Percentiles rank a stretch among this genome's conserved stretches.
Evolutionary conservation across 2,113 vertebrate genomes (phyloP).

Genomic region (Nymphicus hollandicus): DNA sequence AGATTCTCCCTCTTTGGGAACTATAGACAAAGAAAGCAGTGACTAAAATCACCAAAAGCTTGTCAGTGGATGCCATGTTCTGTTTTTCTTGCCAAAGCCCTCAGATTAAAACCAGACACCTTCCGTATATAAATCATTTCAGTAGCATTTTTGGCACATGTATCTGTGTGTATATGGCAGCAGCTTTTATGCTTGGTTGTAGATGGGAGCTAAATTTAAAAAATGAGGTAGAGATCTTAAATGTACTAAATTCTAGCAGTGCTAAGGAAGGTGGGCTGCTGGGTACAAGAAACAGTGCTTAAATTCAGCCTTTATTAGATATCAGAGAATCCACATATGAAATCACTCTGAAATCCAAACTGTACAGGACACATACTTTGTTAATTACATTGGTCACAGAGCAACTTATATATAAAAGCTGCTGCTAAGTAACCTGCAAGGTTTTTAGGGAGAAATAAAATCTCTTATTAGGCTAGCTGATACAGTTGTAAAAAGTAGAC

Average conservation of each 20-base stretch:
- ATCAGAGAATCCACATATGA: background rate
- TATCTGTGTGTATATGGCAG: background rate
- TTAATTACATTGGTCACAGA: background rate
- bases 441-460: background rate
- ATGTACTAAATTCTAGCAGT: background rate
- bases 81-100: background rate
- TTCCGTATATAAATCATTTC: background rate
- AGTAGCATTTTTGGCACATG: background rate
- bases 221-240: background rate
- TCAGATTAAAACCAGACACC: background rate
- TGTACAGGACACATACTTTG: background rate
- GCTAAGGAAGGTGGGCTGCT: background rate
- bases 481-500: background rate
- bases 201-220: background rate
- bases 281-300: background rate
- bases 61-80: background rate
- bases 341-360: background rate
- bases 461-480: background rate
- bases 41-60: background rate
- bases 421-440: background rate
- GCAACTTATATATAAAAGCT: background rate
- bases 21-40: background rate
- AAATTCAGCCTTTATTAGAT: background rate
- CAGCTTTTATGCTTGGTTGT: background rate
- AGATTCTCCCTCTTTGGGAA: background rate